Percentiles rank a stretch among this genome's conserved stretches.
Evolutionary conservation across 2,797 vertebrate species (phyloP).

Genomic region (Phylloscopus collybita): DNA sequence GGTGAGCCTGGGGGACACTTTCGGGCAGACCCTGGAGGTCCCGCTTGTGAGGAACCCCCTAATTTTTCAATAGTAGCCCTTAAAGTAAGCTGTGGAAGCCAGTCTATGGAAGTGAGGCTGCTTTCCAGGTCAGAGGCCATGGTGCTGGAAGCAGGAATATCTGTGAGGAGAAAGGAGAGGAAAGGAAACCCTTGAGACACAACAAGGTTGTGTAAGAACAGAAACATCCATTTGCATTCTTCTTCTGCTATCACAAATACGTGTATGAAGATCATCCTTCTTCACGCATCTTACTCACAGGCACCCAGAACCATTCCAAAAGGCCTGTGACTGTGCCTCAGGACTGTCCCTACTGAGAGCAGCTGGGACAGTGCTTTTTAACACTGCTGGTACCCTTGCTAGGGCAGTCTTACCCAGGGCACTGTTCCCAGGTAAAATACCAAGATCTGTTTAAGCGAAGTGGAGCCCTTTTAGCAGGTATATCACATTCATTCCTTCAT

Average conservation of each 20-base stretch:
- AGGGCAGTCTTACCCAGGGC: background rate
- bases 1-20: slow-evolving; percentile 82
- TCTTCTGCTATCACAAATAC: background rate
- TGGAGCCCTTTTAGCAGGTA: background rate
- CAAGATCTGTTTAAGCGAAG: background rate
- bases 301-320: background rate
- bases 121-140: slow-evolving; percentile 96
- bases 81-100: slow-evolving; percentile 94
- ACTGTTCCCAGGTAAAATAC: background rate
- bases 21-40: slow-evolving; percentile 75
- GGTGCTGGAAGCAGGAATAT: slow-evolving; percentile 30
- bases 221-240: background rate
- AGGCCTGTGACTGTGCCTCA: background rate
- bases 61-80: slow-evolving; percentile 87
- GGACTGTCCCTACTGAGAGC: background rate
- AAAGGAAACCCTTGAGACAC: background rate
- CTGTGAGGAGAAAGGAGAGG: slow-evolving; percentile 48
- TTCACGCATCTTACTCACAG: background rate
- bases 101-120: slow-evolving; percentile 97
- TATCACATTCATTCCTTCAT: background rate
- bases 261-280: background rate
- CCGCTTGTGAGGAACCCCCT: slow-evolving; percentile 83
- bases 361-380: background rate
- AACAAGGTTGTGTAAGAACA: background rate
- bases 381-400: background rate